These are phyloP conservation scores for Willisornis vidua DNA, from an alignment of 2,113 vertebrate species.

Conservation along the genomic window DNA sequence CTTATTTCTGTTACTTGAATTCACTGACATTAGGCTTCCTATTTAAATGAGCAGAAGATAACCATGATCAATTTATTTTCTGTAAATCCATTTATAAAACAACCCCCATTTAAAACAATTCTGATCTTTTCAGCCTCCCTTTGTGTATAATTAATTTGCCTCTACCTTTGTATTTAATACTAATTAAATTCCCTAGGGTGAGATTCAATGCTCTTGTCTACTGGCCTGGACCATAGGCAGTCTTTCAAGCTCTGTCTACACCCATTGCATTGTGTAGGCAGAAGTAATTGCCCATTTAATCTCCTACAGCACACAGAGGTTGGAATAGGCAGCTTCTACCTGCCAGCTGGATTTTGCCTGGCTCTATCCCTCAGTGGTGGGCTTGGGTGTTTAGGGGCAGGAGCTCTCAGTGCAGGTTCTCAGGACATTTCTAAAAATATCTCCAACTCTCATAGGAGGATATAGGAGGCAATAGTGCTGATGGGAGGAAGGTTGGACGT, in stretches of 20 bases:
- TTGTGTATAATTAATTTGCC: background rate
- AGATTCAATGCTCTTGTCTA: background rate
- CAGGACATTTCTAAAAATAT: background rate
- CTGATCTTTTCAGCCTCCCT: background rate
- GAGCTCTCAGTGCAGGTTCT: background rate
- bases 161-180: constrained; percentile 5
- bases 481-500: background rate
- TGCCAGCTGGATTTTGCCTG: background rate
- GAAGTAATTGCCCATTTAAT: background rate
- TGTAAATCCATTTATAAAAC: background rate
- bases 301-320: background rate
- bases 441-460: background rate
- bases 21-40: background rate
- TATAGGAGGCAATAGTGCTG: background rate
- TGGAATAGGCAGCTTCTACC: background rate
- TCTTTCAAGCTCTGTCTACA: background rate
- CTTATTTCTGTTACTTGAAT: background rate
- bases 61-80: background rate
- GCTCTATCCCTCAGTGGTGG: background rate
- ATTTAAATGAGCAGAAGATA: background rate
- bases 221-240: background rate
- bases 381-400: background rate
- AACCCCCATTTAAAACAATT: background rate
- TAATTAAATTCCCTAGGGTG: background rate
- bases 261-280: background rate